These are phyloP conservation scores for Falco columbarius DNA, from an alignment of 2,797 vertebrate species.

Conservation along the genomic window DNA sequence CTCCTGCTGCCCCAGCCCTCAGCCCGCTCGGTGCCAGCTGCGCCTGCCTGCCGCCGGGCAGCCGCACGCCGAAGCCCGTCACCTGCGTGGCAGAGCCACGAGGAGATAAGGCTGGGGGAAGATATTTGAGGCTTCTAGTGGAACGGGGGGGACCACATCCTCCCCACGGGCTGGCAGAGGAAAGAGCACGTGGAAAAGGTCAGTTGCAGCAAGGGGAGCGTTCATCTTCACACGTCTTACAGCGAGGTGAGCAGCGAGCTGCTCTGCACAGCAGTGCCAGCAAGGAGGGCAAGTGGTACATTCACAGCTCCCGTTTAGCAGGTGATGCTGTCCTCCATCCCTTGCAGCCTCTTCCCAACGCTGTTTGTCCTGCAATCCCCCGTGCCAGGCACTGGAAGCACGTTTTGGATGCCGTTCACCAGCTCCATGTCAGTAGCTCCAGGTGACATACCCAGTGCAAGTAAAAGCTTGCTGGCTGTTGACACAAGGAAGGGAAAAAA, in stretches of 20 bases:
- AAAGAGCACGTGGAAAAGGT: neutral
- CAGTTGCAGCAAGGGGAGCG: neutral
- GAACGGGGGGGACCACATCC: neutral
- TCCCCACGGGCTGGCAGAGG: neutral
- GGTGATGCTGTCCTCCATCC: neutral
- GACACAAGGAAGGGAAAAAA: neutral
- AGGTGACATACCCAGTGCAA: neutral
- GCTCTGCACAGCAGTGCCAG: neutral
- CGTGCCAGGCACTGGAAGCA: neutral
- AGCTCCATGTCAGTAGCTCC: neutral
- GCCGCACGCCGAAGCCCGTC: neutral
- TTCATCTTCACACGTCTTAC: rapidly evolving
- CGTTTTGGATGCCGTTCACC: neutral
- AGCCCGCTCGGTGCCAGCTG: neutral
- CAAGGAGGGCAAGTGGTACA: neutral
- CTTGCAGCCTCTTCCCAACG: neutral
- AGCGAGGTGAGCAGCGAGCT: neutral
- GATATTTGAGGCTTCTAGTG: neutral
- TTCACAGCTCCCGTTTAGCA: neutral
- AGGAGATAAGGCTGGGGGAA: neutral
- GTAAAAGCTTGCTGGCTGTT: slow-evolving; percentile 35
- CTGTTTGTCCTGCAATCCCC: neutral
- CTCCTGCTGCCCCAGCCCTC: neutral
- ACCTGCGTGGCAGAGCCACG: neutral
- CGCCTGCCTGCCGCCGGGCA: neutral